phyloP scores from a whole-genome alignment of 1,140 invertebrate genomes.

The Cotesia typhae region DNA sequence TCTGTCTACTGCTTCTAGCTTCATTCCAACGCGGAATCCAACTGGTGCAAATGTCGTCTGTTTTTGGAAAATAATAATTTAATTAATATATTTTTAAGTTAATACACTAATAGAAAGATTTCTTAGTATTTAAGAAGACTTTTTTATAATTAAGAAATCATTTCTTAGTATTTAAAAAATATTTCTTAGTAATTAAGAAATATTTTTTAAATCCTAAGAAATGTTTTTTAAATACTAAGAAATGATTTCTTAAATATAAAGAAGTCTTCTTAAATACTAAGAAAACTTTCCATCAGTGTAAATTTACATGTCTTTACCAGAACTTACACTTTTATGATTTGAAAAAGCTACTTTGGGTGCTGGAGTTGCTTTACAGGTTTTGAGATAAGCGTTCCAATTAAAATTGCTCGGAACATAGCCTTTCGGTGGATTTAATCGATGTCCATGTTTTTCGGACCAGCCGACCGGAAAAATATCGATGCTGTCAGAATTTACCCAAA shows the following conservation, averaged over 20 bases:
- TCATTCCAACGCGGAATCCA: conserved; percentile 88
- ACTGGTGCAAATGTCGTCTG: conserved; percentile 74
- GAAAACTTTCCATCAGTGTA: no score
- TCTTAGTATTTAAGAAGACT: no score
- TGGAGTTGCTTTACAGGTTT: conserved; percentile 76
- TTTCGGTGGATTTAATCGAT: conserved; percentile 79
- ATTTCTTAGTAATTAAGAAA: no score
- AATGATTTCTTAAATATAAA: no score
- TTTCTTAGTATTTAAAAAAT: no score
- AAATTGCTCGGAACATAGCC: conserved; percentile 74
- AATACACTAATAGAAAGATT: not conserved
- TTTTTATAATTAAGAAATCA: no score
- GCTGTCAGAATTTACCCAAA: conserved; percentile 93
- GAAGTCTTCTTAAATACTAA: no score
- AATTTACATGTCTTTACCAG: not conserved
- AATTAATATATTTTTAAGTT: not conserved
- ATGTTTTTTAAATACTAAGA: no score
- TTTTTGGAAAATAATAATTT: not conserved
- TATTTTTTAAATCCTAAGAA: no score
- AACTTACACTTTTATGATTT: conserved; percentile 69
- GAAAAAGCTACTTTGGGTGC: conserved; percentile 83
- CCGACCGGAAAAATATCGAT: conserved; percentile 90
- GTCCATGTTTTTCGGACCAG: conserved; percentile 88
- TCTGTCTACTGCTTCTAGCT: conserved; percentile 93
- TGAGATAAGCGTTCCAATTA: conserved; percentile 87